Evolutionary conservation across 2,113 vertebrate species (phyloP).

Genomic region (Phrynosoma blainvillii): DNA sequence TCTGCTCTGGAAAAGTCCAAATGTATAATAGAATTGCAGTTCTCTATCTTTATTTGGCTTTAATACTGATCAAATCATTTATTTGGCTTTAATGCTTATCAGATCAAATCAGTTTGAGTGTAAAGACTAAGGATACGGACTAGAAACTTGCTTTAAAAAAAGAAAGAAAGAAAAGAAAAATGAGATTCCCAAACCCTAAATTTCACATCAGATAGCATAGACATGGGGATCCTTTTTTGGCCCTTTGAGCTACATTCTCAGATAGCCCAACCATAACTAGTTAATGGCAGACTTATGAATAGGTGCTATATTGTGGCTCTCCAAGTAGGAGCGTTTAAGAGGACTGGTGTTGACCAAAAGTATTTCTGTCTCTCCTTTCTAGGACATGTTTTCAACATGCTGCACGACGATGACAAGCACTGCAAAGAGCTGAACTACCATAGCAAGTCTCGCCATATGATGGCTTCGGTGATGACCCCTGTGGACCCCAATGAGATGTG

Average conservation of each 20-base stretch:
- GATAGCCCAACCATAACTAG: too few species aligned
- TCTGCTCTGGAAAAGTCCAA: too few species aligned
- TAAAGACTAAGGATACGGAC: background rate
- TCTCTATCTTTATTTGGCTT: too few species aligned
- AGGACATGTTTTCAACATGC: conserved; percentile 81
- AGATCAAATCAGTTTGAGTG: background rate
- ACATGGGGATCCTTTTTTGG: too few species aligned
- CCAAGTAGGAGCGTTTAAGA: background rate
- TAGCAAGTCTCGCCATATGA: conserved; percentile 54
- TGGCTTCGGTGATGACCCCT: conserved; percentile 75
- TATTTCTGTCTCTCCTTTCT: accelerated
- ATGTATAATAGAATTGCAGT: background rate
- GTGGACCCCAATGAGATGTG: conserved; percentile 76
- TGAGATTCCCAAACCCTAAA: background rate
- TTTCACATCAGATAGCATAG: background rate
- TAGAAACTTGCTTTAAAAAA: background rate
- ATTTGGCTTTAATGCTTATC: background rate
- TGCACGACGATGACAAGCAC: conserved; percentile 74
- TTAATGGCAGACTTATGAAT: too few species aligned
- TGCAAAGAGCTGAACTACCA: conserved; percentile 63
- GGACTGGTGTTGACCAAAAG: background rate
- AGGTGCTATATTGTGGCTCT: background rate
- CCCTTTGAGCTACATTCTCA: too few species aligned
- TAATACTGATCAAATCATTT: background rate
- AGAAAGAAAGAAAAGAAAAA: background rate